A percentile compares a stretch with the other conserved stretches of the same genome.
phyloP scores from a whole-genome alignment of 2,113 vertebrate species.

The Grammomys dolichurus region DNA sequence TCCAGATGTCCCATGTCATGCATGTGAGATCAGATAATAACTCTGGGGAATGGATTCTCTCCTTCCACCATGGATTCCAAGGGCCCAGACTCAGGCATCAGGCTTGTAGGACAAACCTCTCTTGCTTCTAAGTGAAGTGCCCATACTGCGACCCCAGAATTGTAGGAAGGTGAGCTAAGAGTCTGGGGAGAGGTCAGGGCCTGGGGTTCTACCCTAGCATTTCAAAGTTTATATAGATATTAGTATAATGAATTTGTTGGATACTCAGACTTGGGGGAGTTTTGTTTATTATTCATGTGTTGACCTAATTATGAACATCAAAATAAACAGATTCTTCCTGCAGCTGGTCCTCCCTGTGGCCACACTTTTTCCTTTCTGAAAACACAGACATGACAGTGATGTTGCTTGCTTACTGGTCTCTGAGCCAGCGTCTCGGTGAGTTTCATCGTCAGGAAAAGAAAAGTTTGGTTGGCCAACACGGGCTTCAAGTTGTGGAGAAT shows the following conservation, averaged over 20 bases:
- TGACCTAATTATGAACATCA: neutral
- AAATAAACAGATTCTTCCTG: slow-evolving; percentile 32
- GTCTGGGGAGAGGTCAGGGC: neutral
- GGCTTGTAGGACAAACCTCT: neutral
- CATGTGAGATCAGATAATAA: neutral
- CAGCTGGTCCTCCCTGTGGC: neutral
- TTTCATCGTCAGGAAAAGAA: neutral
- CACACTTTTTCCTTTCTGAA: neutral
- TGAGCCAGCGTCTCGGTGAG: no score
- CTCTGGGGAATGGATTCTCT: neutral
- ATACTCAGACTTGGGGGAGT: neutral
- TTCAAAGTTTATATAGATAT: neutral
- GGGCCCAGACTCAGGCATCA: neutral
- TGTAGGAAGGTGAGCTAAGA: neutral
- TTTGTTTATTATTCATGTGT: neutral
- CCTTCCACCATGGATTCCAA: neutral
- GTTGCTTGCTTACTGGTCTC: no score
- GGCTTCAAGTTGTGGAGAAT: neutral
- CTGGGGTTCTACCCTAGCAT: neutral
- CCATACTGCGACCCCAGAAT: neutral
- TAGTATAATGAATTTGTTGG: neutral
- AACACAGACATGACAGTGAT: neutral
- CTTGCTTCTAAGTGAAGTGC: neutral
- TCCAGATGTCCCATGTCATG: no score
- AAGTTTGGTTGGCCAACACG: neutral